Evolutionary conservation across 1,140 invertebrate species (phyloP), one percentile per base, ranked within the genome.

Genomic region (Papilio xuthus): DNA sequence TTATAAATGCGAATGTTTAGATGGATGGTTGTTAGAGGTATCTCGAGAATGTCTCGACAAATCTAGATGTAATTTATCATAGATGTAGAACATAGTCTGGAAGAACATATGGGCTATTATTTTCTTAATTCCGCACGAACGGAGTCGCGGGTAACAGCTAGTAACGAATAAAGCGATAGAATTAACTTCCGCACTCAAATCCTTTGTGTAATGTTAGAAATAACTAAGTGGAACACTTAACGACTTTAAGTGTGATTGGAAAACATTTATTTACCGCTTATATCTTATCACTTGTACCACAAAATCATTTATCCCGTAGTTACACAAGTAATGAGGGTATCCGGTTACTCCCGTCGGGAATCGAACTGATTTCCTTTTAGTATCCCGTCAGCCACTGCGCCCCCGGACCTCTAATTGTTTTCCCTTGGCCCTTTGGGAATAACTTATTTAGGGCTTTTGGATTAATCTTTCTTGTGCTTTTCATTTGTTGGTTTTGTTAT

Each of bases 321-420:
- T 83, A 79, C 76, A 70, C 81, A 53, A 82, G 81, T 86, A 87
- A 86, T 86, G 86, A 87, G 81, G 67, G 74, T 86, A 87, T 87
- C 86, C 56, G 80, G 84, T 87, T 85, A 78, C 86, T 56, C 85
- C 86, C 80, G 69, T 28, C n/a, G 81, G 69, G 84, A 79, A 41
- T 76, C 69, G 23, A 75, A 81, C 74, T 83, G 82, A 83, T 84
- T 84, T 84, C 78, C 85, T 83, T 82, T 83, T 79, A 80, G 76
- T 70, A 80, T 80, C 78, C 81, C 50, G 70, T 77, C 75, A 78
- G 74, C 71, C 70, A 20, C 63, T 23, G 63, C 26, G 63, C 26
- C 63, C 20, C 18, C 37, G 37, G 69, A 37, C 28, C 37, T 69
- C 79, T 84, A 83, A 82, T 82, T 82, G 79, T 82, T 82, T 83